Evolutionary conservation across 2,113 vertebrate genomes (phyloP), one percentile per base, ranked within the genome.

Genomic region (Neopipo cinnamomea): DNA sequence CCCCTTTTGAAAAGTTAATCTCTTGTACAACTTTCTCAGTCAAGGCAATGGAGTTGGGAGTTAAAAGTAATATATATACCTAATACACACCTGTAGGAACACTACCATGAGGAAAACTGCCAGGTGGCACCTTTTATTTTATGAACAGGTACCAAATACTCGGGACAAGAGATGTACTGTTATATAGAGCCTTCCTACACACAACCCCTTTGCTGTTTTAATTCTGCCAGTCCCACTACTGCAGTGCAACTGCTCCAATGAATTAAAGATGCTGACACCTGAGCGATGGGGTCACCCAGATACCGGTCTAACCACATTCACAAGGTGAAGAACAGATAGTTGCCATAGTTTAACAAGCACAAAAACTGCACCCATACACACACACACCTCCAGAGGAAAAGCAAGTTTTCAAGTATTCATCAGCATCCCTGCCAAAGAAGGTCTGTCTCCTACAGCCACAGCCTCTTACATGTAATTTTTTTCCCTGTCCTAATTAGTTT

Each of bases 271-370:
- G 58, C 63, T 50, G 50, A 47, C 50, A 21, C 31, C 27, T 15
- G 56, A 21, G 44, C 1, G 5, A 76, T 2, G 1, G 61, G 12
- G 53, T 50, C 47, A 76, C 50, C 42, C 46, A 30, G 59, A 31
- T 33, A 53, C 83, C 1, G 3, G 27, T 65, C 33, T 56, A 13
- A 61, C 58, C 13, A 13, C 71, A 22, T 21, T 50, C 49, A 50
- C 9, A 1, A 50, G 65, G 31, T 23, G 58, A 46, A 85, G 52
- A 88, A 82, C 2, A 1, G 39, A 24, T 0, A 49, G 9, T 6
- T 71, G 27, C 39, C 67, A 31, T 19, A 49, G 31, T 37, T 77
- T n/a, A 78, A 78, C 27, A 53, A n/a, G 27, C 9, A 63, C 49
- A 68, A 88, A 81, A 88, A 31, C 61, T 14, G 62, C n/a, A 73